Evolutionary conservation across 2,797 vertebrate genomes (phyloP).

Genomic region (Numenius phaeopus): DNA sequence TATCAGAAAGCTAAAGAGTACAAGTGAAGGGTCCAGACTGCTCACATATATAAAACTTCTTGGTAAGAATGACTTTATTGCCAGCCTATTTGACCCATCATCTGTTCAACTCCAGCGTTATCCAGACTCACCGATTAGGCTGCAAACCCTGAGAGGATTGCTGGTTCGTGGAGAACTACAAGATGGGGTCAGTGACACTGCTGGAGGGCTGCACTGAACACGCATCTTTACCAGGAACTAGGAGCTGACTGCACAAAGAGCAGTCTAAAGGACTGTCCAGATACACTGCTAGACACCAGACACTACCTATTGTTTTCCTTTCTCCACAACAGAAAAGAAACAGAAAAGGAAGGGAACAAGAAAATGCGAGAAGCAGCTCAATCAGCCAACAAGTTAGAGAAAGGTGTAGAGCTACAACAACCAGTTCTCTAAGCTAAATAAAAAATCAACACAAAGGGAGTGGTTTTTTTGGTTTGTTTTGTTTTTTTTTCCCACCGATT

Average conservation of each 20-base stretch:
- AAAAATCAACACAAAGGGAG: background rate
- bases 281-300: background rate
- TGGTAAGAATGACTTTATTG: background rate
- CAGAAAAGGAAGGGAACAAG: background rate
- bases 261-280: background rate
- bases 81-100: background rate
- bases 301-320: background rate
- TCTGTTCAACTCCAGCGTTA: background rate
- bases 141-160: background rate
- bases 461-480: background rate
- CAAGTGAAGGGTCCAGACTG: background rate
- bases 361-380: background rate
- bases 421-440: background rate
- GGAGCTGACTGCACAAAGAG: background rate
- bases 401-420: background rate
- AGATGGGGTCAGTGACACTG: background rate
- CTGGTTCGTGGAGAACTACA: background rate
- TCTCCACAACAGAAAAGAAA: background rate
- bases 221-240: background rate
- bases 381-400: background rate
- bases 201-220: background rate
- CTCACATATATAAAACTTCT: background rate
- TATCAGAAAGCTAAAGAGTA: background rate
- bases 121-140: fast-evolving
- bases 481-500: background rate